Conservation (phyloP, 1,140 invertebrate species). For the Drosophila melanica region DNA sequence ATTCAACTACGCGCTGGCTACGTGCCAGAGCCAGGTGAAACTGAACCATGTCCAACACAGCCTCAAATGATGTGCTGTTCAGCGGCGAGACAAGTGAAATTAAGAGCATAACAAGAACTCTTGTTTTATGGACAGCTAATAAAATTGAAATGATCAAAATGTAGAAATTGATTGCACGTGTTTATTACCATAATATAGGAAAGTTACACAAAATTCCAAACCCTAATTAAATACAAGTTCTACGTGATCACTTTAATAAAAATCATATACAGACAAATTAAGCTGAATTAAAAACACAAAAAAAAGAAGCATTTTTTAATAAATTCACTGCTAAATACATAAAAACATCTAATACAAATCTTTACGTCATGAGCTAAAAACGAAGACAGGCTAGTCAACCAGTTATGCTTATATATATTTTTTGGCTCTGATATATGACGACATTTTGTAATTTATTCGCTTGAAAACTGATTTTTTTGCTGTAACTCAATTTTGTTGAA, state of each 20-base stretch:
- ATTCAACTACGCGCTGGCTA: conserved; percentile 29
- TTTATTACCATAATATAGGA: not conserved
- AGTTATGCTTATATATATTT: conserved; percentile 19
- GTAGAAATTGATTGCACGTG: not conserved
- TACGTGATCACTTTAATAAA: no score
- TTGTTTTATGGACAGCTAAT: not conserved
- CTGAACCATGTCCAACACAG: conserved; percentile 33
- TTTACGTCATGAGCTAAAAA: conserved; percentile 24
- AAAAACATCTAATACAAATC: conserved; percentile 1
- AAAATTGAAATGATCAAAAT: not conserved
- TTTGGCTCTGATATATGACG: conserved; percentile 24
- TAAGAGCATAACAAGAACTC: conserved; percentile 17
- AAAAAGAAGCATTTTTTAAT: not conserved
- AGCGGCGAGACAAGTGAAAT: conserved; percentile 31
- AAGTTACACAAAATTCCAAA: not conserved
- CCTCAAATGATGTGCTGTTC: conserved; percentile 10
- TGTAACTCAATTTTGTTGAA: conserved; percentile 20
- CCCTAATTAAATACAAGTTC: not conserved
- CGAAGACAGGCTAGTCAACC: conserved; percentile 18
- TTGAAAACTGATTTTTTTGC: conserved; percentile 17
- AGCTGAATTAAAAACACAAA: not conserved
- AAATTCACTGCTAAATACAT: not conserved
- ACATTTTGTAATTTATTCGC: conserved; percentile 45
- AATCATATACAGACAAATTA: not conserved
- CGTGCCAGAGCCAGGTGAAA: conserved; percentile 39